Evolutionary conservation across 2,113 vertebrate species (phyloP), one percentile per base, ranked within the genome.

Genomic region (Narcine bancroftii): DNA sequence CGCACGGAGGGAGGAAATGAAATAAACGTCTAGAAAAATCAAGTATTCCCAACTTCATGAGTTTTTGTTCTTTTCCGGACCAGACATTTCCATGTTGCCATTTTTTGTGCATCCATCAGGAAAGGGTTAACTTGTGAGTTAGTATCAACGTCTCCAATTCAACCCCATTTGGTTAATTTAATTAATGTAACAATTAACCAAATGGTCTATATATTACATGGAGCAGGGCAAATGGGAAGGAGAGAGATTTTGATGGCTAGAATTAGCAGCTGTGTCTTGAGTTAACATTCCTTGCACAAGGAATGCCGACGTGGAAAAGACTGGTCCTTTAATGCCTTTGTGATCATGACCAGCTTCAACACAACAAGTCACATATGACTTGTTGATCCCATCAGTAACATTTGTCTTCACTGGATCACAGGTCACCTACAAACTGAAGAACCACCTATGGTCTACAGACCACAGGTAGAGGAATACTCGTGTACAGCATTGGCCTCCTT

Each of bases 271-370:
- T 91, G 42, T 45, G 89, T 47, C 65, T 65, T 95, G 93, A 92
- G 36, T 94, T 93, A 75, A 92, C 33, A 53, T 39, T 76, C 42
- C 63, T 92, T 60, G 69, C 71, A 39, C 94, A 95, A 93, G 94
- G 94, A 95, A 95, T 95, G 94, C 95, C 94, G 94, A 93, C 94
- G 94, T 94, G 93, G 94, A 95, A 92, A 92, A 94, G 93, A 94
- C 94, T 94, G 95, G 45, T 4, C 39, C 94, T 93, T 94, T 94
- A 95, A 95, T 95, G 94, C 95, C 94, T 95, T 93, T 94, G 94
- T 94, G 93, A 94, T 95, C 92, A 92, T 94, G 93, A 94, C 94
- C 93, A 94, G 95, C 93, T 93, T 93, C 93, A 92, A 93, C 95
- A 93, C 73, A 93, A 94, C 93, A 92, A 92, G 94, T 93, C 94